A percentile compares a stretch with the other conserved stretches of the same genome.
Evolutionary conservation across 2,888 invertebrate species (phyloP).

Genomic region (Eledone cirrhosa): DNA sequence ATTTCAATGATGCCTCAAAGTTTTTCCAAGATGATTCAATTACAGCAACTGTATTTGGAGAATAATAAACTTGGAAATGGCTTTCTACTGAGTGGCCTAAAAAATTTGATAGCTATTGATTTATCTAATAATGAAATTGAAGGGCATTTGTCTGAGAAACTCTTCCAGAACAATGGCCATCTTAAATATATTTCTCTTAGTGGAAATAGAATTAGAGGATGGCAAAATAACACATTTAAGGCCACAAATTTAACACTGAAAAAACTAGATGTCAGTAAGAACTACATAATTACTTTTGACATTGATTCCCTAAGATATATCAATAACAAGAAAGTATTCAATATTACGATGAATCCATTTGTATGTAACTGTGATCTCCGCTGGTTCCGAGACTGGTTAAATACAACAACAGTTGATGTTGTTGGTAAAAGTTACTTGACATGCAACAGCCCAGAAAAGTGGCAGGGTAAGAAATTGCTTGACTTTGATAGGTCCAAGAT

Average conservation of each 20-base stretch:
- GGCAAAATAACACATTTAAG: conserved; percentile 41
- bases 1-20: conserved; percentile 40
- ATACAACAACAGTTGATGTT: conserved; percentile 73
- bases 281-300: conserved; percentile 59
- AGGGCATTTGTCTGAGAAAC: conserved; percentile 54
- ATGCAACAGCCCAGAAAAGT: conserved; percentile 45
- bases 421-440: conserved; percentile 30
- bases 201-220: conserved; percentile 71
- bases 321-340: conserved; percentile 71
- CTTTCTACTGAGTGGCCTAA: conserved; percentile 38
- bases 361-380: conserved; percentile 90
- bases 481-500: conserved; percentile 45
- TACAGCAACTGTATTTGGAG: conserved; percentile 43
- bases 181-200: conserved; percentile 74
- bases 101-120: conserved; percentile 48
- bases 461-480: conserved; percentile 43
- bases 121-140: conserved; percentile 58
- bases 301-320: conserved; percentile 72
- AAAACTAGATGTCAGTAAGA: conserved; percentile 55
- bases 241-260: conserved; percentile 33
- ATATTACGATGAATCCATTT: conserved; percentile 86
- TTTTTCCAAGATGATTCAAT: conserved; percentile 39
- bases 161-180: conserved; percentile 75
- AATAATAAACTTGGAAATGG: conserved; percentile 48
- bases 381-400: conserved; percentile 92